These are phyloP conservation scores for Pteria penguin DNA, from an alignment of 2,888 invertebrate species.

Conservation along the genomic window DNA sequence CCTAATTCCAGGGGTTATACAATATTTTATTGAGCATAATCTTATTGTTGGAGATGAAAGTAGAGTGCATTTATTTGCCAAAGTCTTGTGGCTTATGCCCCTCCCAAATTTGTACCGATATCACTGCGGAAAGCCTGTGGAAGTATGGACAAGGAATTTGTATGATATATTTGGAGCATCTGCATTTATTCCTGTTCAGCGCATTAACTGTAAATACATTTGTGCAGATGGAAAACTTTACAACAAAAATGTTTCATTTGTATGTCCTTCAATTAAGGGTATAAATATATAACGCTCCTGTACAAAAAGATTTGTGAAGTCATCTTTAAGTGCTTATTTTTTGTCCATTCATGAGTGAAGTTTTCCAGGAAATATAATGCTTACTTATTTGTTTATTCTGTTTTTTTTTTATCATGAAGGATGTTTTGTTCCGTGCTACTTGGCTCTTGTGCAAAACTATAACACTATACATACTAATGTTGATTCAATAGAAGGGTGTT, in stretches of 20 bases:
- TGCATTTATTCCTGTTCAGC: conserved; percentile 32
- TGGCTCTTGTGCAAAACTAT: too few species aligned
- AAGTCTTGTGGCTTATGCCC: conserved; percentile 20
- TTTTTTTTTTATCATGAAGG: too few species aligned
- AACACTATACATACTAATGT: too few species aligned
- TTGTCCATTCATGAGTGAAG: too few species aligned
- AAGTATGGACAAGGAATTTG: conserved; percentile 22
- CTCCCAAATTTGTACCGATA: neutral
- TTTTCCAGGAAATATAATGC: too few species aligned
- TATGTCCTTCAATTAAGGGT: conserved; percentile 26
- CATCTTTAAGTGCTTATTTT: too few species aligned
- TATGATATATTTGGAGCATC: conserved; percentile 19
- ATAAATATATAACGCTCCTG: too few species aligned
- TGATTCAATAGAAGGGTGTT: too few species aligned
- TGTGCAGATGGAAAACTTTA: conserved; percentile 18
- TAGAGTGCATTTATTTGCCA: conserved; percentile 31
- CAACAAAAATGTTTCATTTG: conserved; percentile 4
- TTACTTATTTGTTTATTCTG: too few species aligned
- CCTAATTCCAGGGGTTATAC: conserved; percentile 18
- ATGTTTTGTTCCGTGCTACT: too few species aligned
- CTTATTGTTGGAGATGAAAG: conserved; percentile 19
- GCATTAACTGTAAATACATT: conserved; percentile 32
- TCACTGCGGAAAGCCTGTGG: conserved; percentile 33
- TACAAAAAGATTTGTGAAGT: too few species aligned
- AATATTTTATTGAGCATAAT: conserved; percentile 21